Conservation (phyloP, 1,140 invertebrate genomes). For the Pseudobourletiella spinata region DNA sequence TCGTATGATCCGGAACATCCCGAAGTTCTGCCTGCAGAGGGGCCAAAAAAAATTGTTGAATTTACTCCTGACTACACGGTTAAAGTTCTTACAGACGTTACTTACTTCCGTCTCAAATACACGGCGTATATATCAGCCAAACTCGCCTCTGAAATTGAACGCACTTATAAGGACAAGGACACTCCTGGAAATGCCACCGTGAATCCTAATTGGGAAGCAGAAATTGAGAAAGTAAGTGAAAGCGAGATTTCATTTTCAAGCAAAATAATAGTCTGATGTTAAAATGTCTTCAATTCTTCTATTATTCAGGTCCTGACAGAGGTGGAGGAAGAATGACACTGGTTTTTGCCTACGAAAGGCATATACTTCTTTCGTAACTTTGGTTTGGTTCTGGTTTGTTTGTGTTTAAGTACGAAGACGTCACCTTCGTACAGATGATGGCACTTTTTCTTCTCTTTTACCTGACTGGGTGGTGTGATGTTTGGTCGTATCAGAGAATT, state of each 20-base stretch:
- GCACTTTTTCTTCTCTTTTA: too few species aligned
- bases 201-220: slow-evolving; percentile 28
- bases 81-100: slow-evolving; percentile 19
- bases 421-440: too few species aligned
- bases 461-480: too few species aligned
- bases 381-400: too few species aligned
- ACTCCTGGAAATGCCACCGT: slow-evolving; percentile 5
- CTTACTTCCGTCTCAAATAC: slow-evolving; percentile 22
- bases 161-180: slow-evolving; percentile 18
- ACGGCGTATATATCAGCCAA: slow-evolving; percentile 21
- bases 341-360: too few species aligned
- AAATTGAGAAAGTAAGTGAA: slow-evolving; percentile 27
- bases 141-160: slow-evolving; percentile 27
- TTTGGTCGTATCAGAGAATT: too few species aligned
- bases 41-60: not conserved
- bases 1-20: not conserved
- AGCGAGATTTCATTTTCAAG: too few species aligned
- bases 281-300: not conserved
- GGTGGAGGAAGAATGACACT: slow-evolving; percentile 1
- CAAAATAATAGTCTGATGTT: not conserved
- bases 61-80: slow-evolving; percentile 29
- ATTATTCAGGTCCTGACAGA: not conserved
- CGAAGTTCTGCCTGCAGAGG: not conserved
- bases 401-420: too few species aligned
- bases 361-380: too few species aligned